phyloP scores from a whole-genome alignment of 2,113 vertebrate genomes.

The Prunella fulvescens region DNA sequence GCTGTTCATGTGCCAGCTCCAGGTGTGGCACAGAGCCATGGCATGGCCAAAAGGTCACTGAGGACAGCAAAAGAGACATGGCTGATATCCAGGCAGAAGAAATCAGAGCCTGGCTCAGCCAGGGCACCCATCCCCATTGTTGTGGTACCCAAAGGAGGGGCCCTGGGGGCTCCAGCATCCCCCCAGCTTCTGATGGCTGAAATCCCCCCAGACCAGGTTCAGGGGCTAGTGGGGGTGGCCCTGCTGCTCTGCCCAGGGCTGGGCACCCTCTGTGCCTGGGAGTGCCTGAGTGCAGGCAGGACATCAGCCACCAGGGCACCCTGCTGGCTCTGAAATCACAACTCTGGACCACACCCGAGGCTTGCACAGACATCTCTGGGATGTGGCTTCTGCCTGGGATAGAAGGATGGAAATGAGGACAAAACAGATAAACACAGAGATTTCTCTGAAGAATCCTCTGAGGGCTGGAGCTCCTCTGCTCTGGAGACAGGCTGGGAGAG shows the following conservation, averaged over 20 bases:
- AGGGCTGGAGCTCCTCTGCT: not conserved
- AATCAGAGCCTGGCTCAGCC: not conserved
- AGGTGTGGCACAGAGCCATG: not conserved
- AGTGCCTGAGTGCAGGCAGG: fast-evolving
- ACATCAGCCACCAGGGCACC: not conserved
- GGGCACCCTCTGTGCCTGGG: not conserved
- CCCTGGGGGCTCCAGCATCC: fast-evolving
- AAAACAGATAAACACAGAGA: not conserved
- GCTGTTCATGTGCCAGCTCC: not conserved
- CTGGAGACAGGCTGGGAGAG: not conserved
- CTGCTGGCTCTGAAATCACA: not conserved
- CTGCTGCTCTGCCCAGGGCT: not conserved
- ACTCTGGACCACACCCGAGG: not conserved
- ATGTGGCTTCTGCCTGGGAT: not conserved
- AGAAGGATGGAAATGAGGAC: not conserved
- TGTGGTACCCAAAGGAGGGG: not conserved
- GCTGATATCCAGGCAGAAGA: not conserved
- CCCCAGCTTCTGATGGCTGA: not conserved
- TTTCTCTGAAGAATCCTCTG: not conserved
- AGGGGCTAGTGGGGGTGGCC: fast-evolving
- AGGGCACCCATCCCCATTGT: not conserved
- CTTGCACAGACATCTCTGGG: not conserved
- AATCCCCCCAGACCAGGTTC: not conserved
- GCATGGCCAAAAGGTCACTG: not conserved
- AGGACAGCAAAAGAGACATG: not conserved